Base-by-base conservation (phyloP, 1,140 invertebrate genomes). In the Cyclina sinensis region DNA sequence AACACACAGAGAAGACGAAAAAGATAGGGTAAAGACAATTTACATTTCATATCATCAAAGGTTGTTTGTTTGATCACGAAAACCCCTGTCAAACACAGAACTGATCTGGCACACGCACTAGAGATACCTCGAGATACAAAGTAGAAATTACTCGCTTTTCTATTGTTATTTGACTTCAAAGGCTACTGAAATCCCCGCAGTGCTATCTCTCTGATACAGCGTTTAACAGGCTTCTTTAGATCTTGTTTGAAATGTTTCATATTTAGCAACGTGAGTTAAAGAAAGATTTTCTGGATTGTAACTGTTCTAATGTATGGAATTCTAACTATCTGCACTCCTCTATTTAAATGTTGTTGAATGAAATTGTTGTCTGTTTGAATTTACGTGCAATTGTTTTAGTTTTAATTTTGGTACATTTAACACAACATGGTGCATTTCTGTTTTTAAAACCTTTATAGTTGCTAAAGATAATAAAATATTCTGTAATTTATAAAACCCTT, bases 141-240 rank as follows among this genome's bases (percentile, higher is more conserved):
- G 11, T 70, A 30, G 32, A 35, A 70, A 37, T 37, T 70, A 11
- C 27, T 78, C 14, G 18, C 48, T 54, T 12, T 78, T 2, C 48
- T 78, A 78, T 78, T 78, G 74, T 78, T 78, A 78, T 54, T 12
- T 5, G 27, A 78, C 43, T 51, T 78, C 74, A 78, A 78, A 78
- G 39, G 46, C 9, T 32, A 32, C 16, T 78, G 24, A 35, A 78
- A 51, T 78, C 43, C 74, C 48, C 12, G 37, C 12, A 54, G 46
- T 30, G 30, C 2, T 32, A 78, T 32, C 43, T 14, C 2, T 30
- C 39, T 32, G 74, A 78, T 78, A 54, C 24, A 48, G 1, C 37
- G n/a, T 48, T 76, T 30, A 5, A 24, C 27, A 30, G n/a, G 43
- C 4, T 78, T 78, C 48, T 30, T 54, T 54, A 57, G 74, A 57